phyloP scores from a whole-genome alignment of 2,888 invertebrate species.

The Candidula unifasciata region DNA sequence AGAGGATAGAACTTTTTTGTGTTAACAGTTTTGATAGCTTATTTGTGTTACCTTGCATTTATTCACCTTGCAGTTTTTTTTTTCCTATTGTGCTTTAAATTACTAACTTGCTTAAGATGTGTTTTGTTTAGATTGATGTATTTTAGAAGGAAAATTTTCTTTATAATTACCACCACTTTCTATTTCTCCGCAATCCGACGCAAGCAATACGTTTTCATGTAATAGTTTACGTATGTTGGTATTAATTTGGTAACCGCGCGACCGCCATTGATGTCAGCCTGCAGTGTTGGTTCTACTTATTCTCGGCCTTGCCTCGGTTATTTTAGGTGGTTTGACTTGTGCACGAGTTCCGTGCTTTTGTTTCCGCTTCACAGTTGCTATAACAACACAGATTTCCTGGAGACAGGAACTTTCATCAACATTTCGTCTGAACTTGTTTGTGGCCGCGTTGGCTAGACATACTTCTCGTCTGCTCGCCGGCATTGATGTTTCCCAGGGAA shows the following conservation, averaged over 20 bases:
- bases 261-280: constrained; percentile 1
- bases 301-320: neutral
- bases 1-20: too few species aligned
- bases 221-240: neutral
- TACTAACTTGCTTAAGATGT: too few species aligned
- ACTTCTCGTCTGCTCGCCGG: neutral
- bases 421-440: neutral
- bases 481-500: neutral
- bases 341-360: neutral
- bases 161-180: too few species aligned
- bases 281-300: neutral
- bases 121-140: too few species aligned
- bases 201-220: too few species aligned
- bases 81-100: too few species aligned
- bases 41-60: too few species aligned
- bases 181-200: too few species aligned
- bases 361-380: constrained; percentile 19
- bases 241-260: neutral
- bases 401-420: neutral
- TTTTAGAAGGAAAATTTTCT: too few species aligned
- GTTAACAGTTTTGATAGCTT: too few species aligned
- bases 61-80: too few species aligned
- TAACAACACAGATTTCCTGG: constrained; percentile 16
- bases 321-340: neutral
- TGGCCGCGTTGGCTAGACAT: neutral